phyloP scores from a whole-genome alignment of 1,140 invertebrate genomes.

The Nomia melanderi region DNA sequence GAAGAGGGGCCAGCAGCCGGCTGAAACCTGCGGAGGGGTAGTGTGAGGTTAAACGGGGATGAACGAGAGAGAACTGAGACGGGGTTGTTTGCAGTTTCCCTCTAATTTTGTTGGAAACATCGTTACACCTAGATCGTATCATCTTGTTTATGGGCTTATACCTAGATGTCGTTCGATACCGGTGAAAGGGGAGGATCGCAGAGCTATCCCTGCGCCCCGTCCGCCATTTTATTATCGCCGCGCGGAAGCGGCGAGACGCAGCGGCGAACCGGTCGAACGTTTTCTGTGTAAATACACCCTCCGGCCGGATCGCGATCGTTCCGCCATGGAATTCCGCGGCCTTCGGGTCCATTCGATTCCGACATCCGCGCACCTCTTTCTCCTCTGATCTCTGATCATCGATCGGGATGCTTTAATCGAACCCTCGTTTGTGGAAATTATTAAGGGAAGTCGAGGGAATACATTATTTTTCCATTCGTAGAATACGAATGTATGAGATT shows the following conservation, averaged over 20 bases:
- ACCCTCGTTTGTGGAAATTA: too few species aligned
- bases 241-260: background rate
- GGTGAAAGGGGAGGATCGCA: background rate
- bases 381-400: too few species aligned
- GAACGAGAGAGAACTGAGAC: slow-evolving; percentile 72
- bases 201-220: slow-evolving; percentile 16
- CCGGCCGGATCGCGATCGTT: background rate
- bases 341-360: background rate
- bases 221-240: slow-evolving; percentile 65
- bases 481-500: too few species aligned
- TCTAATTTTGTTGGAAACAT: slow-evolving; percentile 76
- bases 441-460: too few species aligned
- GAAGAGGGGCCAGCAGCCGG: slow-evolving; percentile 10
- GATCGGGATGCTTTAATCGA: too few species aligned
- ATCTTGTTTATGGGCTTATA: slow-evolving; percentile 74
- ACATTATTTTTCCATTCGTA: too few species aligned
- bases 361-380: too few species aligned
- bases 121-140: slow-evolving; percentile 75
- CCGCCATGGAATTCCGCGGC: background rate
- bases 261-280: slow-evolving; percentile 2
- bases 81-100: slow-evolving; percentile 75
- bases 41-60: slow-evolving; percentile 70
- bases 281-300: background rate
- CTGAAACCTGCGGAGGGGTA: slow-evolving; percentile 1
- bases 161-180: slow-evolving; percentile 67